A percentile compares a stretch with the other conserved stretches of the same genome.
phyloP scores from a whole-genome alignment of 2,113 vertebrate genomes.

The Apaloderma vittatum region DNA sequence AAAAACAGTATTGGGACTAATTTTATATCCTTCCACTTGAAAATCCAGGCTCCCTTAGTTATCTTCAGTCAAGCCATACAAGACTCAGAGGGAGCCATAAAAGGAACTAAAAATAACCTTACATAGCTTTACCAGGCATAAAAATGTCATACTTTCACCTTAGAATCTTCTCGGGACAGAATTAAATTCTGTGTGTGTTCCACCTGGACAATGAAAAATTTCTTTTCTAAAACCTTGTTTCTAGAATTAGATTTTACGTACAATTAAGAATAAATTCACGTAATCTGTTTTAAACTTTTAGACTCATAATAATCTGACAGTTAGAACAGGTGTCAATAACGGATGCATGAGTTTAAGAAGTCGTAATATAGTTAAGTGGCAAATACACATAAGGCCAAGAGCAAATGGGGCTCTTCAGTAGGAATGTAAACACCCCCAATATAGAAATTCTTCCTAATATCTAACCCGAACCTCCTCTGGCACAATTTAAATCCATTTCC shows the following conservation, averaged over 20 bases:
- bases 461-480: no score
- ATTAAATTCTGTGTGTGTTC: neutral
- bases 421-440: neutral
- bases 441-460: no score
- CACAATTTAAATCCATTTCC: no score
- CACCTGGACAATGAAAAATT: neutral
- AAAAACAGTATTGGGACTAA: conserved; percentile 60
- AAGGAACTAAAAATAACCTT: conserved; percentile 53
- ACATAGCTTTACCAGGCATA: conserved; percentile 6
- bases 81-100: conserved; percentile 48
- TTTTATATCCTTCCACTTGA: conserved; percentile 39
- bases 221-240: neutral
- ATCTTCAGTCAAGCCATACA: conserved; percentile 51
- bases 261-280: neutral
- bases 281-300: neutral
- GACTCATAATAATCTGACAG: neutral
- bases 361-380: neutral
- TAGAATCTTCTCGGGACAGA: conserved; percentile 2
- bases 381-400: neutral
- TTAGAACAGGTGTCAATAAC: neutral
- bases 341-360: rapidly evolving
- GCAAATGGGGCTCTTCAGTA: neutral
- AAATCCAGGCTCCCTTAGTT: conserved; percentile 27
- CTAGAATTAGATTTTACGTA: neutral
- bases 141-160: conserved; percentile 38